Evolutionary conservation across 2,888 invertebrate genomes (phyloP), one percentile per base, ranked within the genome.

Genomic region (Parasteatoda lunata): DNA sequence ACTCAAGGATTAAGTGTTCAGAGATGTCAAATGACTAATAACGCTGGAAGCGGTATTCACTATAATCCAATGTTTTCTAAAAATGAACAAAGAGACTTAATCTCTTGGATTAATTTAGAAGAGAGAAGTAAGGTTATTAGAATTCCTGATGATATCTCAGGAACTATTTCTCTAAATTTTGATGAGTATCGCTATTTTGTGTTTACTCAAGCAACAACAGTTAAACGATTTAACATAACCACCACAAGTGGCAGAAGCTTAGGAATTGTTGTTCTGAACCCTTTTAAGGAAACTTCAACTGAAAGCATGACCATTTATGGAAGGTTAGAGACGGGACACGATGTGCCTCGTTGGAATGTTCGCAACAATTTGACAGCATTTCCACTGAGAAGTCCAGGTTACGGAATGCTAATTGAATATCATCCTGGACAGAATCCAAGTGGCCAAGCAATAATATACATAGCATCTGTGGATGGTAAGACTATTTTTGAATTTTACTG

Each of bases 41-140:
- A 98, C 91, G 94, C 94, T 59, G 93, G 95, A 81, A 96, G 97
- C 65, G 99, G 99, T 0, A 95, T 99, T 89, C 95, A 96, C 79
- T 99, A 98, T 91, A 96, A 99, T 92, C 97, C 98, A 0, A 96
- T 95, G 66, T 93, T 98, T 88, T 95, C 96, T 1, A 95, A 95
- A 1, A 92, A 95, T 3, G 96, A 97, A 91, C 98, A 98, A 92
- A 93, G 97, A 91, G 98, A 98, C 93, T 94, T 98, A 76, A 96
- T 97, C 0, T 97, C 97, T 6, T 98, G 98, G 98, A 96, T 97
- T 90, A 94, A 83, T 70, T 65, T 88, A 11, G 89, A 87, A 49
- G 87, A 88, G 47, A 47, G 45, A 5, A 79, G 73, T 48, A 79
- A 81, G 64, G 77, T 88, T 3, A 72, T 88, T 11, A 77, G 54